Evolutionary conservation across 2,797 vertebrate species (phyloP), one percentile per base, ranked within the genome.

Genomic region (Propithecus perrieri): DNA sequence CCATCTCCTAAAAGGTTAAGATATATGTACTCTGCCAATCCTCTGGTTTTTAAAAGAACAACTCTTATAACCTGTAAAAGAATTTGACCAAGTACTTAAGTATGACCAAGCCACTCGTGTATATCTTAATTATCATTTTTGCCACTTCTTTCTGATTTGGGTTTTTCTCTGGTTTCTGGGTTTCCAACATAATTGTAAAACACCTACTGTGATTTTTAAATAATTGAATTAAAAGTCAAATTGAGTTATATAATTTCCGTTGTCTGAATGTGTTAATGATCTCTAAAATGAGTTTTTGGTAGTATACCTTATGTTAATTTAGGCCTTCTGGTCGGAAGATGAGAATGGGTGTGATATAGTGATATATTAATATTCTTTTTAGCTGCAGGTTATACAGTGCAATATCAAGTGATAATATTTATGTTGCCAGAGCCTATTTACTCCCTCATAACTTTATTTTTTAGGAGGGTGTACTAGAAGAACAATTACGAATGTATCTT

Each of bases 401-500:
- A 50, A 1, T 90, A 18, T 95, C 35, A 72, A n/a, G 2, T 86
- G 67, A 83, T 87, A 88, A 63, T 67, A 43, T 38, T 69, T 53
- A 67, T 93, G 4, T 84, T 67, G 5, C 20, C 50, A 72, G 65
- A 85, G 43, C 43, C 20, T 38, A 67, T 92, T 89, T 91, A 46
- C 61, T 71, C 15, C 43, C 67, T 93, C 11, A 94, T 72, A 90
- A 91, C 75, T 92, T 89, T 97, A 15, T 95, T 96, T 97, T 97
- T 53, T 97, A 99, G 99, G 92, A 94, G 75, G 97, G 96, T 85
- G 81, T 99, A 67, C 96, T 98, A 96, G 99, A 99, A 98, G 99
- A 99, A 85, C 99, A 99, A 72, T 97, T 99, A 92, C 98, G 99
- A 96, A 99, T 99, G 99, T 98, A 99, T 90, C 99, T 99, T 85